phyloP scores from a whole-genome alignment of 53 echinoderm and acorn worm genomes.

The Hippasteria phrygiana region DNA sequence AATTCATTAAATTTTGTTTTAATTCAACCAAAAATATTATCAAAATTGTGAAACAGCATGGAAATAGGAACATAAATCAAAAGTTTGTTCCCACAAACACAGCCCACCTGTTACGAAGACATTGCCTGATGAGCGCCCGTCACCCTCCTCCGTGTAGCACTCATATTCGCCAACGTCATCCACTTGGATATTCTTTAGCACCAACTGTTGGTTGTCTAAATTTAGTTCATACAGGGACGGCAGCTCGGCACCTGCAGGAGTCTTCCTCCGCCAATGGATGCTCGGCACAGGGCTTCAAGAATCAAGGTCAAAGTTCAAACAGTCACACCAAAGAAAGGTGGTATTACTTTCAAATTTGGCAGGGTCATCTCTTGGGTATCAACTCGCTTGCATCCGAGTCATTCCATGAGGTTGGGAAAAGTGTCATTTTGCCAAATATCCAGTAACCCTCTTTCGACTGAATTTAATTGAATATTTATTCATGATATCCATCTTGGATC shows the following conservation, averaged over 20 bases:
- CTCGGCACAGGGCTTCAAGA: constrained; percentile 17
- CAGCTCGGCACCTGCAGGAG: constrained; percentile 42
- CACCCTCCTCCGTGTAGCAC: constrained; percentile 58
- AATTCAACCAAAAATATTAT: neutral
- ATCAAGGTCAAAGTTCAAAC: neutral
- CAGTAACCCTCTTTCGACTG: too few species aligned
- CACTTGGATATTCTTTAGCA: constrained; percentile 60
- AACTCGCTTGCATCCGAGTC: too few species aligned
- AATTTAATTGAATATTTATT: too few species aligned
- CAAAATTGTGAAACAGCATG: too few species aligned
- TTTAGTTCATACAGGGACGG: constrained; percentile 31
- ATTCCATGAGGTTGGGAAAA: too few species aligned
- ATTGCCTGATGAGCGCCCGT: constrained; percentile 42
- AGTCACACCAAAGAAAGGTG: too few species aligned
- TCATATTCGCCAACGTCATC: constrained; percentile 82
- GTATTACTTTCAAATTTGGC: too few species aligned
- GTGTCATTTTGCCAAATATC: too few species aligned
- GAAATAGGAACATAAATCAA: neutral
- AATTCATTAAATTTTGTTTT: too few species aligned
- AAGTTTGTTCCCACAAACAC: neutral
- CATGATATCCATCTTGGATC: too few species aligned
- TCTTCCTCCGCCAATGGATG: constrained; percentile 63
- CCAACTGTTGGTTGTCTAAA: constrained; percentile 62
- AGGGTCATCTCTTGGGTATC: too few species aligned
- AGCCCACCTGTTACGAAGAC: constrained; percentile 68